Evolutionary conservation across 2,888 invertebrate species (phyloP).

Genomic region (Tipula confusa): DNA sequence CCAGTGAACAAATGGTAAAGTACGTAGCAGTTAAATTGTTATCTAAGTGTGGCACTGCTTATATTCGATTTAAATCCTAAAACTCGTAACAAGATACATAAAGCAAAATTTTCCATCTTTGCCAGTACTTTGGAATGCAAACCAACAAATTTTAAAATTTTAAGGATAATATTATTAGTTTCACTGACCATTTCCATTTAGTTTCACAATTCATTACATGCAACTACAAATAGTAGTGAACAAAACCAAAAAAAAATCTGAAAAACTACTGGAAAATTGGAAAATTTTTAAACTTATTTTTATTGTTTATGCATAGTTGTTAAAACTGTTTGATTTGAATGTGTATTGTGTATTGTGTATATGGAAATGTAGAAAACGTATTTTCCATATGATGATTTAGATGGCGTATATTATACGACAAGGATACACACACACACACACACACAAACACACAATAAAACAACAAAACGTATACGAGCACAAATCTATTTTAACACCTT

Average conservation of each 20-base stretch:
- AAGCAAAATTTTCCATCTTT: too few species aligned
- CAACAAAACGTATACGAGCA: neutral
- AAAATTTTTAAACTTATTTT: neutral
- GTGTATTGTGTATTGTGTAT: neutral
- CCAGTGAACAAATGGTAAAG: too few species aligned
- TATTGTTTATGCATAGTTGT: neutral
- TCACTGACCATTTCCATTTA: neutral
- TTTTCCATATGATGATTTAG: neutral
- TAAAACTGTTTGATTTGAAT: neutral
- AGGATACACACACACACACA: neutral
- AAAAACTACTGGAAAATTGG: neutral
- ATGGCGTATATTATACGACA: neutral
- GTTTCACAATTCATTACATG: neutral
- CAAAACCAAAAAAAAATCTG: neutral
- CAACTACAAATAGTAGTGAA: neutral
- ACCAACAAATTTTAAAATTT: neutral
- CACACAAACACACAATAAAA: neutral
- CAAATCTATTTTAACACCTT: slow-evolving; percentile 25
- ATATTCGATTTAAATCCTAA: too few species aligned
- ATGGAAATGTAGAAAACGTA: neutral
- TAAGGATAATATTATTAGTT: neutral
- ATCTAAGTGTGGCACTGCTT: too few species aligned
- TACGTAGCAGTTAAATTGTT: too few species aligned
- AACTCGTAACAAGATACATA: too few species aligned
- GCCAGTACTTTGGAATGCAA: neutral